Percentiles rank a stretch among this genome's conserved stretches.
phyloP scores from a whole-genome alignment of 2,113 vertebrate species.

The Pungitius pungitius region DNA sequence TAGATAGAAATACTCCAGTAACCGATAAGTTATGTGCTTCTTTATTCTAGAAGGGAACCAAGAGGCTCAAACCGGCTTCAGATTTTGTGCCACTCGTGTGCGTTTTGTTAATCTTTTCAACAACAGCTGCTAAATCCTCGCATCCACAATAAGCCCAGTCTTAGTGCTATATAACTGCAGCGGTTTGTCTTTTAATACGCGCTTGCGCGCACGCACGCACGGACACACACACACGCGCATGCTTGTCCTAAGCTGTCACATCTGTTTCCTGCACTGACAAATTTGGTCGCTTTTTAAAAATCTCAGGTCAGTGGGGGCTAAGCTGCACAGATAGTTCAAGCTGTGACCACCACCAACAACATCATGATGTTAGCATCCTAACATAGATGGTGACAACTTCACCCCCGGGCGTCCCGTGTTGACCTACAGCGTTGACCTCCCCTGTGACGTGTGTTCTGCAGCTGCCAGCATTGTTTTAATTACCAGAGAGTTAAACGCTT shows the following conservation, averaged over 20 bases:
- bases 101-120: background rate
- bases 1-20: background rate
- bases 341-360: slow-evolving; percentile 40
- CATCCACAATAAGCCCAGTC: background rate
- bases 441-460: background rate
- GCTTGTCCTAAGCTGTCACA: slow-evolving; percentile 2
- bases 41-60: no score
- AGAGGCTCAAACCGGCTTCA: background rate
- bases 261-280: slow-evolving; percentile 30
- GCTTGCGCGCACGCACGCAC: background rate
- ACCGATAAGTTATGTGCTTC: background rate
- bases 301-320: slow-evolving; percentile 6
- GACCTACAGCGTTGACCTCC: no score
- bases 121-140: slow-evolving; percentile 6
- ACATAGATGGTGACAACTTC: no score
- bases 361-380: slow-evolving; percentile 24
- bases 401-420: no score
- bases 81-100: background rate
- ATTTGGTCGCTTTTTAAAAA: background rate
- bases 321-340: slow-evolving; percentile 25
- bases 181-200: slow-evolving; percentile 26
- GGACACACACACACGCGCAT: background rate
- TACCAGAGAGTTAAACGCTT: slow-evolving; percentile 36
- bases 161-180: background rate
- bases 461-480: slow-evolving; percentile 44